Base-by-base conservation (phyloP, 2,113 vertebrate genomes). In the Calyptomena viridis region DNA sequence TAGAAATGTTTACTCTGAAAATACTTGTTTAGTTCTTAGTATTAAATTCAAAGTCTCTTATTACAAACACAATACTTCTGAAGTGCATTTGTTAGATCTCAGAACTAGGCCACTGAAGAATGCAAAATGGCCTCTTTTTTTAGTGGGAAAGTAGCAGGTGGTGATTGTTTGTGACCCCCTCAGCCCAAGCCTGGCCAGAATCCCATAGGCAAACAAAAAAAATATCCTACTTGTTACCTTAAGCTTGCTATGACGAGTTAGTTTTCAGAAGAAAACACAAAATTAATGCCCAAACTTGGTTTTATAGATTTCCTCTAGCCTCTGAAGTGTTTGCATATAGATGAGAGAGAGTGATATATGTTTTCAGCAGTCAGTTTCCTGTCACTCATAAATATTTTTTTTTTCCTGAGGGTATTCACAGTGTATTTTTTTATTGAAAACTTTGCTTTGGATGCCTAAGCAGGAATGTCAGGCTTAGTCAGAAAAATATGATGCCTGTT, bases 371-470 rank as follows among this genome's bases (percentile, higher is more conserved):
- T 40, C 2, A 0, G 21, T 37, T 87, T 92, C 52, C 76, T 84
- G 64, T 77, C 89, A 74, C 46, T 84, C 73, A 73, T 40, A 60
- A 64, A 25, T 81, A 14, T 63, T 25, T 81, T 63, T 78, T 95
- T 60, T 96, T 77, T 60, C 82, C 86, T 83, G 30, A 81, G 39
- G 75, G 39, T 88, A 67, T 86, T 27, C 56, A 94, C 52, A 59
- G 35, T 50, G 27, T 40, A 31, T 85, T 50, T 77, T 77, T 40
- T 71, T 53, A 72, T 75, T 62, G 35, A 86, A 88, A 92, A 84
- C 39, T 84, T 92, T 93, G 23, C 53, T 92, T 92, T 90, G 53
- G 40, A 77, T 94, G n/a, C 67, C n/a, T 80, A 31, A 92, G 50
- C 22, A 80, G 27, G 40, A 69, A 31, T 86, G 72, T 60, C 83